phyloP scores from a whole-genome alignment of 2,888 invertebrate species.

The Drosophila borealis region DNA sequence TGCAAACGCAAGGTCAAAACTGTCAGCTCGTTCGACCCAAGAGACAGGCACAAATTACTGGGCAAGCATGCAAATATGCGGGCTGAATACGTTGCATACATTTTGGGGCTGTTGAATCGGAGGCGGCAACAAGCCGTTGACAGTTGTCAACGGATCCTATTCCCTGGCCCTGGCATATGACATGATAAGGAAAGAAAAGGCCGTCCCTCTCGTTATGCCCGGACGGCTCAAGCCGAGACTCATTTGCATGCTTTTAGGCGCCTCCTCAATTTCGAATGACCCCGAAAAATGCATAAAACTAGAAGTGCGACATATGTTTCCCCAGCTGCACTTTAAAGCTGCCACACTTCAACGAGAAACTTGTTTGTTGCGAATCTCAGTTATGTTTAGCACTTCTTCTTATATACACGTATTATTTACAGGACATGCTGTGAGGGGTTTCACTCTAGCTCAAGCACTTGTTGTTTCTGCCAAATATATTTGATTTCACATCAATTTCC shows the following conservation, averaged over 20 bases:
- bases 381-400: background rate
- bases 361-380: constrained; percentile 5
- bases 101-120: constrained; percentile 27
- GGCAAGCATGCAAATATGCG: constrained; percentile 68
- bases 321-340: background rate
- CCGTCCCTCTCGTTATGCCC: background rate
- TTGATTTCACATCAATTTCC: constrained; percentile 14
- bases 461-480: constrained; percentile 10
- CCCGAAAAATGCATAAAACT: constrained; percentile 53
- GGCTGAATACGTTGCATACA: constrained; percentile 59
- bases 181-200: constrained; percentile 29
- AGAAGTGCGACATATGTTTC: constrained; percentile 56
- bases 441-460: background rate
- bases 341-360: background rate
- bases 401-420: constrained; percentile 25
- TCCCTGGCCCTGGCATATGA: constrained; percentile 37
- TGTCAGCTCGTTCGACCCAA: constrained; percentile 9
- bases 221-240: constrained; percentile 14
- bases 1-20: constrained; percentile 31
- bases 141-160: constrained; percentile 58
- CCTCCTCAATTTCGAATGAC: constrained; percentile 42
- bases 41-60: constrained; percentile 40
- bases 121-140: constrained; percentile 63
- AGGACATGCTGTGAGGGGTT: constrained; percentile 14
- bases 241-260: constrained; percentile 70